Percentiles rank a stretch among this genome's conserved stretches.
These are phyloP conservation scores for Drosophila nr. perissopoda DNA, from an alignment of 2,888 invertebrate species.

Conservation along the genomic window DNA sequence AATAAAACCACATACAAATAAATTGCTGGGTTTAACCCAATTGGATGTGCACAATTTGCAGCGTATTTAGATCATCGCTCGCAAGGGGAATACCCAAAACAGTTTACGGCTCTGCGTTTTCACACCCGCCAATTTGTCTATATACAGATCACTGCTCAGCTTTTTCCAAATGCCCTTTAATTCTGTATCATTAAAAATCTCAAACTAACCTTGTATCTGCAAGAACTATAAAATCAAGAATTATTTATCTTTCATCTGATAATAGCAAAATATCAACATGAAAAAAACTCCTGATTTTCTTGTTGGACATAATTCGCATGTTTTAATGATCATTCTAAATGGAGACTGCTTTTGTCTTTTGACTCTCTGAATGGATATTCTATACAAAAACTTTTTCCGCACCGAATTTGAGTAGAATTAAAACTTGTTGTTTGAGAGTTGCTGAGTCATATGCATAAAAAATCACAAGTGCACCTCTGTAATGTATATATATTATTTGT, in stretches of 20 bases:
- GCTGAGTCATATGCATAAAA: conserved; percentile 11
- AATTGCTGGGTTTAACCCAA: conserved; percentile 32
- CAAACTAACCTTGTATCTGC: background rate
- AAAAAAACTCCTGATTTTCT: background rate
- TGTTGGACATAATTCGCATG: background rate
- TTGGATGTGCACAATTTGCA: conserved; percentile 10
- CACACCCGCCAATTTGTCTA: conserved; percentile 22
- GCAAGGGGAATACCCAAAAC: conserved; percentile 23
- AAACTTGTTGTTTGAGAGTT: conserved; percentile 5
- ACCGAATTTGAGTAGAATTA: background rate
- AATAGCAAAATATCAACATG: background rate
- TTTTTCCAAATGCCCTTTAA: background rate
- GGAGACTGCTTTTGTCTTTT: background rate
- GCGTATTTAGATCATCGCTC: background rate
- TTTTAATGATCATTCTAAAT: background rate
- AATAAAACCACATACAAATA: background rate
- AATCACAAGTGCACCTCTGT: conserved; percentile 21
- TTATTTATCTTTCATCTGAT: background rate
- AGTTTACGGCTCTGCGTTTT: conserved; percentile 36
- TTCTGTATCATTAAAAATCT: background rate
- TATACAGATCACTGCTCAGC: background rate
- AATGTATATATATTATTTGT: background rate
- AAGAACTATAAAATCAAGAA: background rate
- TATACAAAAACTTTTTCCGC: too few relatives aligned
- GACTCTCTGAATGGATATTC: background rate